phyloP scores from a whole-genome alignment of 2,797 vertebrate genomes.

The Melanotaenia maccullochi region DNA sequence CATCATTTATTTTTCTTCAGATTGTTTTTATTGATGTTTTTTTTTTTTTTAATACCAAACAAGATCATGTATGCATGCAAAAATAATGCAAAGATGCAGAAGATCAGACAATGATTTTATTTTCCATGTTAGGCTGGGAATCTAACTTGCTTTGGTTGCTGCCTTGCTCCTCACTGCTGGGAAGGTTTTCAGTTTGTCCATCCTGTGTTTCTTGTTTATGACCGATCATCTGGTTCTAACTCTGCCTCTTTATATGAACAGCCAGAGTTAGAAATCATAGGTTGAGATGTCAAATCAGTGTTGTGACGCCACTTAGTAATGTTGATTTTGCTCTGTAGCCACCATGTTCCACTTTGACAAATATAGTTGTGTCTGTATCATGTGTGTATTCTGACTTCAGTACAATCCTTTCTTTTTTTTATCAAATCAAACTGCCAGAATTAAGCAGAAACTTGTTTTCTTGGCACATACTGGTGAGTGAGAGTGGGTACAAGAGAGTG shows the following conservation, averaged over 20 bases:
- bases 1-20: too few relatives aligned
- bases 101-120: too few relatives aligned
- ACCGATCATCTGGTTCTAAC: neutral
- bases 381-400: conserved; percentile 36
- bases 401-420: conserved; percentile 41
- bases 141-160: too few relatives aligned
- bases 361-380: conserved; percentile 21
- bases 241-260: neutral
- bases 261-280: neutral
- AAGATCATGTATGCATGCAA: too few relatives aligned
- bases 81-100: too few relatives aligned
- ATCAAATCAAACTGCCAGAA: conserved; percentile 64
- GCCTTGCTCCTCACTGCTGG: too few relatives aligned
- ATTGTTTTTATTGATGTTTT: too few relatives aligned
- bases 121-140: too few relatives aligned
- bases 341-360: conserved; percentile 35
- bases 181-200: too few relatives aligned
- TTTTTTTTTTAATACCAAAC: too few relatives aligned
- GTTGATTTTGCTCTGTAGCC: neutral
- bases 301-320: neutral
- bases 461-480: conserved; percentile 56
- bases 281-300: neutral
- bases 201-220: neutral
- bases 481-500: conserved; percentile 42
- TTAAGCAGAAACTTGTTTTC: conserved; percentile 66